These are phyloP conservation scores for Semibalanus balanoides DNA, from an alignment of 1,140 invertebrate genomes.

Conservation along the genomic window DNA sequence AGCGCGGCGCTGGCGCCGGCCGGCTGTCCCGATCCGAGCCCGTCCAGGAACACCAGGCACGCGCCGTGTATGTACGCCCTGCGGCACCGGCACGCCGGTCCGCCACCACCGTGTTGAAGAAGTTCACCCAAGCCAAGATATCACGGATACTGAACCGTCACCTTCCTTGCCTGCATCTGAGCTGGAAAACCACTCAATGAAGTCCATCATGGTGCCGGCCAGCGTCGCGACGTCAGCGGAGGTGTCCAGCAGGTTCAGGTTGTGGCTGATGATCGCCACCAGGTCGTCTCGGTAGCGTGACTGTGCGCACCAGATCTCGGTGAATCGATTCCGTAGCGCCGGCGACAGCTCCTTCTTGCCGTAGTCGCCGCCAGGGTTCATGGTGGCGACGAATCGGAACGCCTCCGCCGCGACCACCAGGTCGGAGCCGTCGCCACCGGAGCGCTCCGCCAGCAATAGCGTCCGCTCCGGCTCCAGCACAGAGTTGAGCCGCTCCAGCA, in stretches of 20 bases:
- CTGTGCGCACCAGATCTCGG: conserved; percentile 92
- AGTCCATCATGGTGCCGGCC: conserved; percentile 54
- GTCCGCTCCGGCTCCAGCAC: conserved; percentile 80
- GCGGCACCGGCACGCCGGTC: conserved; percentile 23
- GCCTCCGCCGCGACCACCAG: conserved; percentile 43
- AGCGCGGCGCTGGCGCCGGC: conserved; percentile 15
- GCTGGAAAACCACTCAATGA: conserved; percentile 58
- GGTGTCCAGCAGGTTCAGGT: conserved; percentile 41
- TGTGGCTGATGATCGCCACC: conserved; percentile 60
- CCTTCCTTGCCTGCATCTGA: conserved; percentile 50
- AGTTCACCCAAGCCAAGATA: conserved; percentile 79
- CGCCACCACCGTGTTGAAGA: conserved; percentile 55
- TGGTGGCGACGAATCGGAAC: conserved; percentile 92
- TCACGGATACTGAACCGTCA: conserved; percentile 80
- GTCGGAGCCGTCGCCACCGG: conserved; percentile 29
- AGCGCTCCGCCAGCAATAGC: conserved; percentile 80
- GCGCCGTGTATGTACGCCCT: conserved; percentile 77
- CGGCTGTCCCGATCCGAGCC: conserved; percentile 58
- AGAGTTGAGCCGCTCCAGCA: conserved; percentile 92
- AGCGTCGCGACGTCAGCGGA: conserved; percentile 42
- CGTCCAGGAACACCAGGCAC: conserved; percentile 78
- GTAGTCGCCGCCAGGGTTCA: conserved; percentile 99
- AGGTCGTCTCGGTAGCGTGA: conserved; percentile 48
- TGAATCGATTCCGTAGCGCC: conserved; percentile 91
- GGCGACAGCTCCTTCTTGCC: conserved; percentile 99